These are phyloP conservation scores for Achroia grisella DNA, from an alignment of 1,140 invertebrate species.

Conservation along the genomic window DNA sequence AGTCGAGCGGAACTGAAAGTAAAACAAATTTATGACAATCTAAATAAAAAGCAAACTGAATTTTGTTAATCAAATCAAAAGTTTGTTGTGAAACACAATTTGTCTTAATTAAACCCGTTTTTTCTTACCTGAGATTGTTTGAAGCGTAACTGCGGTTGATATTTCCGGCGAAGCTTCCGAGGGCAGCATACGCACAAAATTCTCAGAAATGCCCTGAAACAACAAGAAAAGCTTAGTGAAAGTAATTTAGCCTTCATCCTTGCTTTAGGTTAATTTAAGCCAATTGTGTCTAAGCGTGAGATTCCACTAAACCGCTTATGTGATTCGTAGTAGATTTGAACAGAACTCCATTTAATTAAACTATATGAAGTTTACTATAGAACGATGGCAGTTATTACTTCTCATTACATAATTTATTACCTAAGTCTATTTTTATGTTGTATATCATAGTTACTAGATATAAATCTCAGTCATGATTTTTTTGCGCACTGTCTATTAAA, in stretches of 20 bases:
- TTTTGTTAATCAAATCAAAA: conserved; percentile 2
- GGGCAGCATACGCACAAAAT: conserved; percentile 88
- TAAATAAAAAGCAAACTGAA: conserved; percentile 24
- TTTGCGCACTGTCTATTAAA: no score
- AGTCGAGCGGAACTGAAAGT: conserved; percentile 79
- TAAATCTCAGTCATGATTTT: no score
- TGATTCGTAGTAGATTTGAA: no score
- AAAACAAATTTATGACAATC: conserved; percentile 31
- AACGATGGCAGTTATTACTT: no score
- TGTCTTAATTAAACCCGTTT: no score
- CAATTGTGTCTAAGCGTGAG: no score
- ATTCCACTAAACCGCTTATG: no score
- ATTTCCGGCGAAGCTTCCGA: conserved; percentile 81
- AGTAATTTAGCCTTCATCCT: conserved; percentile 7
- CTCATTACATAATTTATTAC: no score
- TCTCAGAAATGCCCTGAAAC: conserved; percentile 85
- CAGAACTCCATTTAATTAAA: no score
- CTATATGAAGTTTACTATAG: background rate
- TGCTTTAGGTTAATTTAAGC: conserved; percentile 1
- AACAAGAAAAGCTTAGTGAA: conserved; percentile 21
- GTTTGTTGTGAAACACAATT: background rate
- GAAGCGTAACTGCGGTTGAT: conserved; percentile 85
- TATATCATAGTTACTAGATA: no score
- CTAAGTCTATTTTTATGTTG: no score
- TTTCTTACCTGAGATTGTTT: conserved; percentile 85